Evolutionary conservation across 2,797 vertebrate genomes (phyloP).

Genomic region (Pseudocheirus occidentalis): DNA sequence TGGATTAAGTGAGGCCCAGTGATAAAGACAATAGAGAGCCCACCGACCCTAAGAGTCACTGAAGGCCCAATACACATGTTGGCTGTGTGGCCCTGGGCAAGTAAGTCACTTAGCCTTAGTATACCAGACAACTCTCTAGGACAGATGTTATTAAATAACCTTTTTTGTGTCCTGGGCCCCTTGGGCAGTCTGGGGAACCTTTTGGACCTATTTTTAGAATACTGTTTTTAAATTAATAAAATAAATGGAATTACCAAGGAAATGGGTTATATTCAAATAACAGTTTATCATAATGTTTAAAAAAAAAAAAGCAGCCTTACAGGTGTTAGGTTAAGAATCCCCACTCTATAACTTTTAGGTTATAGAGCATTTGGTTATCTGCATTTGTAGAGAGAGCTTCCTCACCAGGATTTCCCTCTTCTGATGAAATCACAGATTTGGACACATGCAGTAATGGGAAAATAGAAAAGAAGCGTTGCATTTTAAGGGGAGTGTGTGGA

Average conservation of each 20-base stretch:
- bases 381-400: not conserved
- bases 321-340: not conserved
- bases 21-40: not conserved
- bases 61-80: not conserved
- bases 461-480: constrained; percentile 42
- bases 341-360: not conserved
- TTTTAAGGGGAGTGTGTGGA: constrained; percentile 65
- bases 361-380: not conserved
- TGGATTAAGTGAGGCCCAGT: not conserved
- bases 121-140: not conserved
- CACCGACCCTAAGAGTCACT: not conserved
- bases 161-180: not conserved
- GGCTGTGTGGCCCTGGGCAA: not conserved
- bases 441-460: constrained; percentile 20
- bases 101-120: not conserved
- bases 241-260: not conserved
- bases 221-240: not conserved
- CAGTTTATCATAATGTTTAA: not conserved
- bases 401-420: not conserved
- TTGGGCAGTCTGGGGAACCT: not conserved
- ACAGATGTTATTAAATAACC: not conserved
- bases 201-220: not conserved
- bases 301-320: not conserved
- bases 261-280: not conserved
- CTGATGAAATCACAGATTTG: not conserved